Conservation (phyloP, 2,888 invertebrate genomes). For the Rhamphomyia laevipes region DNA sequence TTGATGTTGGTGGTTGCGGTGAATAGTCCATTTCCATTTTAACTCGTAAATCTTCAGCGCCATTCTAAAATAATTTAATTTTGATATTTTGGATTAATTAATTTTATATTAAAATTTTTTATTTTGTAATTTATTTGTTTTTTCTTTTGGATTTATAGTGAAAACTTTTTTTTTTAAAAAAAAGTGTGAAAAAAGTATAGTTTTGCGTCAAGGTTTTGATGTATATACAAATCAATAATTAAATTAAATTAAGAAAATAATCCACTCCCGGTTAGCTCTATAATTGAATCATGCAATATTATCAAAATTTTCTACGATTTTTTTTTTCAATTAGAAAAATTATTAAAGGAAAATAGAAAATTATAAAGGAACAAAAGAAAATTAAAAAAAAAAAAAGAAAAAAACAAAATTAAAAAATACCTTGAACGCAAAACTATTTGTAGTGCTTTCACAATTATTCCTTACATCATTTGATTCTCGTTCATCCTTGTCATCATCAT, state of each 20-base stretch:
- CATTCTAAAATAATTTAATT: constrained; percentile 23
- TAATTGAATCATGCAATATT: no score
- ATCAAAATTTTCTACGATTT: no score
- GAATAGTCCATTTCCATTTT: constrained; percentile 46
- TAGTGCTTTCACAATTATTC: constrained; percentile 16
- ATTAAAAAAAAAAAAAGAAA: constrained; percentile 6
- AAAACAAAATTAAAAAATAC: constrained; percentile 15
- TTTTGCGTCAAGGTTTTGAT: no score
- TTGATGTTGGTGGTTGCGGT: constrained; percentile 48
- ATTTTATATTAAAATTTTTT: neutral
- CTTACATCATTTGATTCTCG: constrained; percentile 36
- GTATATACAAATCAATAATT: no score
- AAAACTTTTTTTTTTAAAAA: no score
- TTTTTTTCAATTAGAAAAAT: no score
- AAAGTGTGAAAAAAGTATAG: no score
- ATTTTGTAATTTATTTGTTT: neutral
- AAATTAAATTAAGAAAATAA: no score
- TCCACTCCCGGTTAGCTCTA: no score
- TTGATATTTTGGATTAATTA: neutral
- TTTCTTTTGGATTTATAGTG: no score
- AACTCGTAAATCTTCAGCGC: constrained; percentile 60
- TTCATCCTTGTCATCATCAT: constrained; percentile 35
- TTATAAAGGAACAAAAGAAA: neutral
- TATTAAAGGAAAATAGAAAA: no score
- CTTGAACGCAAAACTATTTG: constrained; percentile 20